Base-by-base conservation (phyloP, 1,140 invertebrate genomes). In the Bactericera cockerelli region DNA sequence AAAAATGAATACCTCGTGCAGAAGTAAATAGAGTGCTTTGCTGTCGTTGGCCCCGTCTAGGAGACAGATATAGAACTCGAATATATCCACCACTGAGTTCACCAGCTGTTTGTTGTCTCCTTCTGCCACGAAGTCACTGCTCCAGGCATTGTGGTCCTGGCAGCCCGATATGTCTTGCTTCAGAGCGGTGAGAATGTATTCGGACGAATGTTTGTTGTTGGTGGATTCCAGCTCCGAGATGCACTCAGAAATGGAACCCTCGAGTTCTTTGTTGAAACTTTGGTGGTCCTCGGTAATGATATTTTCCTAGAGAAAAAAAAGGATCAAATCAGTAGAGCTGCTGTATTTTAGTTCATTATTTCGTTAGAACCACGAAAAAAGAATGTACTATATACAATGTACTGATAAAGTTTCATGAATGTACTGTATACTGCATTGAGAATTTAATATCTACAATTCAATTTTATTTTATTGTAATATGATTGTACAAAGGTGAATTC, bases 1-100 rank as follows among this genome's bases (percentile, higher is more conserved):
- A n/a, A n/a, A n/a, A n/a, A n/a, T n/a, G n/a, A n/a, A n/a, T 49
- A 49, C 42, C 42, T 49, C 42, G n/a, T 49, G 42, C 22, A 49
- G n/a, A 8, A 49, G n/a, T 16, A 49, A 49, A 6, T 10, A 10
- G 8, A 49, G 22, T n/a, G 42, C 19, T 10, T 49, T 49, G 19
- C 42, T 49, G 19, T 49, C 42, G 13, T 13, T 31, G n/a, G 42
- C 6, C 4, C 22, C 19, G 22, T 49, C 19, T 4, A 49, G 22
- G 8, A 49, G n/a, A 8, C 8, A 49, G 6, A 49, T 49, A 16
- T 49, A 49, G 22, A 49, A 49, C 19, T 49, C 42, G 42, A 49
- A 49, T 4, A 49, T 49, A 4, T 49, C 42, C n/a, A 49, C 22
- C n/a, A 31, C 28, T 31, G 28, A 4, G 13, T 31, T 31, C 4